Evolutionary conservation across 2,113 vertebrate species (phyloP).

Genomic region (Sebastes schlegelii): DNA sequence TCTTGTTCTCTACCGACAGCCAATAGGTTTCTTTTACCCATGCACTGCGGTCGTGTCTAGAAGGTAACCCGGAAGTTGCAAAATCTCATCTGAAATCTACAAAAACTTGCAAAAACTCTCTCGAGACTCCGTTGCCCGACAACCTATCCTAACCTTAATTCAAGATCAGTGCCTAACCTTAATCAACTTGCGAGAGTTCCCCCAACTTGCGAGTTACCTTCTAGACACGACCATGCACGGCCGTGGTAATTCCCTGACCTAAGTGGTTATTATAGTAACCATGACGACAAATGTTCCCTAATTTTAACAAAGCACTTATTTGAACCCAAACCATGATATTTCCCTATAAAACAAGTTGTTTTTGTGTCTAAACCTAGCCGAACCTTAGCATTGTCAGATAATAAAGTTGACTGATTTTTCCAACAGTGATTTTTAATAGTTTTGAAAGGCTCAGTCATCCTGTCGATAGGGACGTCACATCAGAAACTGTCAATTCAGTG

Average conservation of each 20-base stretch:
- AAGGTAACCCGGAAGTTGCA: too few relatives aligned
- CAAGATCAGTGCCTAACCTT: too few relatives aligned
- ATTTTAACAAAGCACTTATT: not conserved
- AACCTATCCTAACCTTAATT: too few relatives aligned
- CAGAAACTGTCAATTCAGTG: not conserved
- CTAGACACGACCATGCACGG: not conserved
- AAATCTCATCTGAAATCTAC: too few relatives aligned
- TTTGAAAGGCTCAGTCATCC: not conserved
- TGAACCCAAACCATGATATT: not conserved
- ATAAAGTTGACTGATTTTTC: slow-evolving; percentile 6
- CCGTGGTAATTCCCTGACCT: not conserved
- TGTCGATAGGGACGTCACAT: not conserved
- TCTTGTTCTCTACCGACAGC: not conserved
- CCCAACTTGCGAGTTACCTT: too few relatives aligned
- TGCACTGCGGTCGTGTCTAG: too few relatives aligned
- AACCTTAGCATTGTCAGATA: not conserved
- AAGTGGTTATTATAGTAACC: not conserved
- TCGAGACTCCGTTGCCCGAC: too few relatives aligned
- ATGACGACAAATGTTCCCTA: not conserved
- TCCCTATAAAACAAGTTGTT: not conserved
- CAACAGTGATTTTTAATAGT: not conserved
- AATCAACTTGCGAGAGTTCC: too few relatives aligned
- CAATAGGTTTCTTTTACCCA: not conserved
- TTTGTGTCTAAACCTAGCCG: not conserved
- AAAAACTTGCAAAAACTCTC: too few relatives aligned